phyloP scores from a whole-genome alignment of 2,888 invertebrate genomes.

The Sipunculus nudus region DNA sequence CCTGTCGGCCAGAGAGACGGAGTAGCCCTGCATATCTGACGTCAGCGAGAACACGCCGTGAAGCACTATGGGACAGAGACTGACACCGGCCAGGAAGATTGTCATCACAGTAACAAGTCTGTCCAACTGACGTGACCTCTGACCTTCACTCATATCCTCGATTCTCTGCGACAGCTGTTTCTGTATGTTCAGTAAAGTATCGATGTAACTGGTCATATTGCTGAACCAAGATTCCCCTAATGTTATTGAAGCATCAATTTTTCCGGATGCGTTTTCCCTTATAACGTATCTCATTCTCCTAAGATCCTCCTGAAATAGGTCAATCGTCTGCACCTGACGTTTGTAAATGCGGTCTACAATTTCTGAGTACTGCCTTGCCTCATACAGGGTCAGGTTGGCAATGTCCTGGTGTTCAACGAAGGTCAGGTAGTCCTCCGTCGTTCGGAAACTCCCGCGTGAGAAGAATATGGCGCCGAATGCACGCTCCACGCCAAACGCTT shows the following conservation, averaged over 20 bases:
- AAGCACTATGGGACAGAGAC: slow-evolving; percentile 53
- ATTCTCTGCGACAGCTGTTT: too few species aligned
- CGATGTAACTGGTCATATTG: slow-evolving; percentile 51
- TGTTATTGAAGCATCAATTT: slow-evolving; percentile 43
- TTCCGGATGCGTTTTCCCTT: too few species aligned
- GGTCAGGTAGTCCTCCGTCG: slow-evolving; percentile 48
- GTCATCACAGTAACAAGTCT: too few species aligned
- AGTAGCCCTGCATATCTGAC: slow-evolving; percentile 54
- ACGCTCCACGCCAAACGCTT: slow-evolving; percentile 54
- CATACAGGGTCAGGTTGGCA: slow-evolving; percentile 51
- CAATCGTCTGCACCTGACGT: too few species aligned
- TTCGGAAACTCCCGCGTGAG: slow-evolving; percentile 48
- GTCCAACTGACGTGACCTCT: too few species aligned
- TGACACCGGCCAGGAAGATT: slow-evolving; percentile 46
- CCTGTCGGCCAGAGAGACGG: slow-evolving; percentile 53
- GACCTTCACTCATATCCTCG: too few species aligned
- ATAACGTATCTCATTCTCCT: too few species aligned
- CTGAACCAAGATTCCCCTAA: slow-evolving; percentile 50
- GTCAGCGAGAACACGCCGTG: slow-evolving; percentile 52
- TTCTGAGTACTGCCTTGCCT: slow-evolving; percentile 49
- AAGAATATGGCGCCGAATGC: slow-evolving; percentile 51
- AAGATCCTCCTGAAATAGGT: too few species aligned
- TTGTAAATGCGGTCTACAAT: slow-evolving; percentile 37
- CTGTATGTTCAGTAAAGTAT: too few species aligned
- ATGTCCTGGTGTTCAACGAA: slow-evolving; percentile 51